A percentile compares a stretch with the other conserved stretches of the same genome.
Conservation (phyloP, 2,888 invertebrate species). For the Pterostichus niger region DNA sequence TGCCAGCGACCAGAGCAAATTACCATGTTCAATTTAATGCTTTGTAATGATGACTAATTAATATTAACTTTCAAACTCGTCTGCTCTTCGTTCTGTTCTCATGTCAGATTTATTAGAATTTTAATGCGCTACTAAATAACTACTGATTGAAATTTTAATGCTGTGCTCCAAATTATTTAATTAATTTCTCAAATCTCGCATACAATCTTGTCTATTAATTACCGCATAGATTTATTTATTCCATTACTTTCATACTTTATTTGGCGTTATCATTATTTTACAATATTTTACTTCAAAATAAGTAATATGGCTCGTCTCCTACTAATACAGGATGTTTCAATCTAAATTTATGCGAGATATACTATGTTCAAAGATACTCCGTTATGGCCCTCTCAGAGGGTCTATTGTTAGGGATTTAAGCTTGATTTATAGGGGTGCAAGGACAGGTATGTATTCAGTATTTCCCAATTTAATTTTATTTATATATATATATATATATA, state of each 20-base stretch:
- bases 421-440: no score
- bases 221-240: not conserved
- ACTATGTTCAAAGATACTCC: no score
- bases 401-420: no score
- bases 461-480: no score
- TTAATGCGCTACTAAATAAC: constrained; percentile 51
- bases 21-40: constrained; percentile 63
- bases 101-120: constrained; percentile 58
- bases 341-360: no score
- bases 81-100: constrained; percentile 9
- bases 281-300: not conserved
- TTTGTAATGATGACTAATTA: constrained; percentile 62
- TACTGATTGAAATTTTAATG: constrained; percentile 55
- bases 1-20: constrained; percentile 52
- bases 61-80: constrained; percentile 52
- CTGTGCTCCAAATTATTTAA: constrained; percentile 30
- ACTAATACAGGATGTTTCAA: no score
- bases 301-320: no score
- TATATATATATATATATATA: no score
- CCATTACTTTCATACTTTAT: constrained; percentile 10
- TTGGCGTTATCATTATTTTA: not conserved
- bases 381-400: no score
- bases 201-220: constrained; percentile 29
- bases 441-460: no score
- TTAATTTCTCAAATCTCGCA: constrained; percentile 23